Evolutionary conservation across 2,888 invertebrate species (phyloP), one percentile per base, ranked within the genome.

Genomic region (Temnothorax rugatulus): DNA sequence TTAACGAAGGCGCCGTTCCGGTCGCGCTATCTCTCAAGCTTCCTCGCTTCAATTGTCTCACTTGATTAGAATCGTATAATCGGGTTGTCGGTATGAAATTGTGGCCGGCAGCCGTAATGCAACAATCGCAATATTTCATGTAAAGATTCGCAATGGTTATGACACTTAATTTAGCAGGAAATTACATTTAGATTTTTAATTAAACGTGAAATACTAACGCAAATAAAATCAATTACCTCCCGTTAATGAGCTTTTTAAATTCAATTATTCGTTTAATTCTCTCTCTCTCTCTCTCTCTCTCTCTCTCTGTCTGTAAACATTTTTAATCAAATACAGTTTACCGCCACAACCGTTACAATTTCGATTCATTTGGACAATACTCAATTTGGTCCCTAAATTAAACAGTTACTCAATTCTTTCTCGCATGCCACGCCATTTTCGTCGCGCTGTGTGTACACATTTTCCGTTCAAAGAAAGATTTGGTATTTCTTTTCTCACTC

Each of bases 1-100:
- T 84, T 86, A 88, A 87, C 84, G 86, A 88, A 82, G 66, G 63
- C 18, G 18, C 21, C 25, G n/a, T 69, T 38, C 38, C 7, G 41
- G 77, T 41, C 34, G 44, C 25, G 21, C 21, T 66, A 25, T 79
- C 69, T 54, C 29, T 71, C 79, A 15, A 57, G 54, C 44, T 69
- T 57, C 21, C 21, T 9, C 1, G 47, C 11, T 73, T 29, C 29
- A 47, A 69, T 59, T 59, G 47, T 79, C 34, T 73, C 73, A n/a
- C 59, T 79, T 71, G 71, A 79, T 79, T 71, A 79, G 34, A 71
- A 8, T 34, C 47, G 34, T 47, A 59, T 47, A 71, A 79, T 71
- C 59, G 13, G 29, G n/a, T 69, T 44, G 41, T 77, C 21, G 29
- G 2, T 38, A 29, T 57, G 29, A 21, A 54, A 77, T 57, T 41